Conservation (phyloP, 2,888 invertebrate species). For the Urechis unicinctus region DNA sequence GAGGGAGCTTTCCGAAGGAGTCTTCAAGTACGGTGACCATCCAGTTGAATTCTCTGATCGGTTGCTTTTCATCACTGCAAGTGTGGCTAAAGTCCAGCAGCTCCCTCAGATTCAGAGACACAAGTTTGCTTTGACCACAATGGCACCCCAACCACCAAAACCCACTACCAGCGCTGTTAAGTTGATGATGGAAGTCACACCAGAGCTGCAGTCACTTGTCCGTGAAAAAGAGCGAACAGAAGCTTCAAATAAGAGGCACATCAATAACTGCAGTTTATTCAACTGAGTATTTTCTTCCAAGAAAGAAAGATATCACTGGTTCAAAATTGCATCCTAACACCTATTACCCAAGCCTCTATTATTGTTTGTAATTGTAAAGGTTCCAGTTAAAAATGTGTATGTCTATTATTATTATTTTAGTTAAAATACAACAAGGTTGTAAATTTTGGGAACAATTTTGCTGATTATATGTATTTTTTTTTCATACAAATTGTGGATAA, state of each 20-base stretch:
- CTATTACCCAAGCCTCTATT: too few species aligned
- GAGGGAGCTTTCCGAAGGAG: conserved; percentile 42
- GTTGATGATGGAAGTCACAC: not conserved
- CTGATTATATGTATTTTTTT: too few species aligned
- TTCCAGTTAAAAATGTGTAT: too few species aligned
- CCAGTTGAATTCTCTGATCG: conserved; percentile 40
- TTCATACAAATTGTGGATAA: too few species aligned
- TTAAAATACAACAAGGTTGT: too few species aligned
- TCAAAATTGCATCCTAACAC: too few species aligned
- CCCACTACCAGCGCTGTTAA: not conserved
- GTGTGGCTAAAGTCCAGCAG: not conserved
- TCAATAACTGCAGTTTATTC: not conserved
- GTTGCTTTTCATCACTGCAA: conserved; percentile 36
- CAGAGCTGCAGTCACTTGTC: not conserved
- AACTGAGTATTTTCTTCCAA: too few species aligned
- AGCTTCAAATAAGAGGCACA: not conserved
- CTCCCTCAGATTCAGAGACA: not conserved
- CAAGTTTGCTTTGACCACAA: not conserved
- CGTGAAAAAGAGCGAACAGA: not conserved
- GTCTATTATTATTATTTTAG: too few species aligned
- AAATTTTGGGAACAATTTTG: too few species aligned
- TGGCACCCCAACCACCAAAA: not conserved
- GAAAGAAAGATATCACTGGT: too few species aligned
- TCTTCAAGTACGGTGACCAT: conserved; percentile 42
- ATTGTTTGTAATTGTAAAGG: too few species aligned